phyloP scores from a whole-genome alignment of 2,888 invertebrate genomes.

The Zelleria hepariella region DNA sequence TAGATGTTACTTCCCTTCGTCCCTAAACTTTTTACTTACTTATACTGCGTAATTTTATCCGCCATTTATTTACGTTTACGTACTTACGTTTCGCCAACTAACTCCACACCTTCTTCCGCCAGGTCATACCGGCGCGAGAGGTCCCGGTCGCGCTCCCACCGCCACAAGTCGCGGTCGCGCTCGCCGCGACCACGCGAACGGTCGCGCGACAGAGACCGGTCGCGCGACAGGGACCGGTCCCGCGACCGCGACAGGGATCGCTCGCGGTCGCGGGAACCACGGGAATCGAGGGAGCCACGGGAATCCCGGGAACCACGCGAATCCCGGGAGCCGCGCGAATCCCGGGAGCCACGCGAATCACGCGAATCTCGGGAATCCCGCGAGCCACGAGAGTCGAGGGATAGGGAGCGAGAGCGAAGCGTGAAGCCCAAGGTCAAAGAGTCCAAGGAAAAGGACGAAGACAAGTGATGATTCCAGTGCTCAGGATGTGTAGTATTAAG shows the following conservation, averaged over 20 bases:
- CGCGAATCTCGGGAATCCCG: slow-evolving; percentile 31
- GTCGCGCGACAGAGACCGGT: slow-evolving; percentile 21
- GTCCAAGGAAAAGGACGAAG: slow-evolving; percentile 80
- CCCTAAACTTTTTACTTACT: too few relatives aligned
- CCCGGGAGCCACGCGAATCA: slow-evolving; percentile 58
- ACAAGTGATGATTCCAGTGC: slow-evolving; percentile 60
- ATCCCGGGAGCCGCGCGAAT: slow-evolving; percentile 59
- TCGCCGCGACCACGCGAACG: slow-evolving; percentile 76
- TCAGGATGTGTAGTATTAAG: neutral
- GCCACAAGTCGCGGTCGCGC: slow-evolving; percentile 80
- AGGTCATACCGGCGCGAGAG: slow-evolving; percentile 78
- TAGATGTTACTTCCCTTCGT: too few relatives aligned
- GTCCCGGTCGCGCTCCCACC: slow-evolving; percentile 72
- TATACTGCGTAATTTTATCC: too few relatives aligned
- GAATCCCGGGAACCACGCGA: slow-evolving; percentile 59
- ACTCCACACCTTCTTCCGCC: slow-evolving; percentile 5
- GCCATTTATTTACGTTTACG: too few relatives aligned
- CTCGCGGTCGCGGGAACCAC: slow-evolving; percentile 40
- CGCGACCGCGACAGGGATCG: slow-evolving; percentile 29
- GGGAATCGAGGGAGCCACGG: slow-evolving; percentile 35
- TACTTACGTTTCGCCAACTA: too few relatives aligned
- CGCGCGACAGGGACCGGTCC: slow-evolving; percentile 13
- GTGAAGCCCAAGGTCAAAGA: slow-evolving; percentile 70
- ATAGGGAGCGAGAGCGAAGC: slow-evolving; percentile 45
- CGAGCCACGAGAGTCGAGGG: slow-evolving; percentile 53